These are phyloP conservation scores for Drosophila ambigua DNA, from an alignment of 1,140 invertebrate species.

Conservation along the genomic window DNA sequence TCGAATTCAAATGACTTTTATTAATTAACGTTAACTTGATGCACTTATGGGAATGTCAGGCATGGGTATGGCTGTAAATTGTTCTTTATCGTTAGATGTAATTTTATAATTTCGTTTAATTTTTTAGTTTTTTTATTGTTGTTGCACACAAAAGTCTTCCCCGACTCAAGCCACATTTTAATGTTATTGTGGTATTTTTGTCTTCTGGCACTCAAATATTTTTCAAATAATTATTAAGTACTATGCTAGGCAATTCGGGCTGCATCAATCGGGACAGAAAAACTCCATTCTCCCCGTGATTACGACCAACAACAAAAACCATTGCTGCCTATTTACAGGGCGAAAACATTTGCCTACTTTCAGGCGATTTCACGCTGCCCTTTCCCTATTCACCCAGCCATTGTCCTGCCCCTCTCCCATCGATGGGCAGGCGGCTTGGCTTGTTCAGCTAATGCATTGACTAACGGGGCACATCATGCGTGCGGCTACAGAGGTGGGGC, in stretches of 20 bases:
- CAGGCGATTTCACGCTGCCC: slow-evolving; percentile 16
- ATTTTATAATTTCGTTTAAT: no score
- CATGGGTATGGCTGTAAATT: no score
- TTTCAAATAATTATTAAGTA: no score
- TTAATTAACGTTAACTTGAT: no score
- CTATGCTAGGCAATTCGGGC: not conserved
- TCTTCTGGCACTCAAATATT: no score
- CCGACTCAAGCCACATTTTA: no score
- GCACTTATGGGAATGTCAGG: no score
- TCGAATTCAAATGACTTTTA: no score
- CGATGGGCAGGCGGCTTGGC: not conserved
- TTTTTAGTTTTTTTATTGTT: no score
- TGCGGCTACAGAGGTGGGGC: slow-evolving; percentile 13
- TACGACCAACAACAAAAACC: slow-evolving; percentile 14
- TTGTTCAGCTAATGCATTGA: slow-evolving; percentile 68
- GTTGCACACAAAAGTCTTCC: no score
- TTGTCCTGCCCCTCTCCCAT: not conserved
- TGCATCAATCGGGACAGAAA: not conserved
- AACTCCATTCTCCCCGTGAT: not conserved
- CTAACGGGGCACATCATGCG: slow-evolving; percentile 66
- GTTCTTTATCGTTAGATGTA: no score
- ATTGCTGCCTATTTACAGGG: slow-evolving; percentile 37
- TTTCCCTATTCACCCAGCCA: not conserved
- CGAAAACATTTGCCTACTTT: slow-evolving; percentile 47
- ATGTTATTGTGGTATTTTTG: no score